These are phyloP conservation scores for Danaus chrysippus DNA, from an alignment of 2,888 invertebrate genomes.

Conservation along the genomic window DNA sequence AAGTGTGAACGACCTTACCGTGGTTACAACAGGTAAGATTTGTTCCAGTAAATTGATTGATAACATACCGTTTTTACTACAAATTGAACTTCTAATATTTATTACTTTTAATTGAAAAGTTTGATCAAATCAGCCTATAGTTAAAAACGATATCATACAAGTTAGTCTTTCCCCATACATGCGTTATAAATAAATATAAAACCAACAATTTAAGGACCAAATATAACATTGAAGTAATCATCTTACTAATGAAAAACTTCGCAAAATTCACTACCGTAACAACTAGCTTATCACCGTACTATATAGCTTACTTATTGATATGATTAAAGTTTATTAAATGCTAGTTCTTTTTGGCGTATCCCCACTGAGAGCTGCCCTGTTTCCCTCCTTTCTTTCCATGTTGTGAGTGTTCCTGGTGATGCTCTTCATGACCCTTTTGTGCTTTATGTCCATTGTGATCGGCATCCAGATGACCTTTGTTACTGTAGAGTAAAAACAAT, in stretches of 20 bases:
- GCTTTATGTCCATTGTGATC: conserved; percentile 82
- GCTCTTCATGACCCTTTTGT: conserved; percentile 81
- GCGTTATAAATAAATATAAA: no score
- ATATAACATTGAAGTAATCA: no score
- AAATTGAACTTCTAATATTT: conserved; percentile 12
- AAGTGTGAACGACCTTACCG: conserved; percentile 21
- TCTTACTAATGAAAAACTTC: neutral
- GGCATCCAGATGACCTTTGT: conserved; percentile 82
- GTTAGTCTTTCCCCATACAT: no score
- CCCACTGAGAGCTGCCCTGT: conserved; percentile 74
- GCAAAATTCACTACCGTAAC: neutral
- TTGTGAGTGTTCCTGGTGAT: conserved; percentile 78
- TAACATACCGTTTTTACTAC: conserved; percentile 16
- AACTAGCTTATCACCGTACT: neutral
- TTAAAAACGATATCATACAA: no score
- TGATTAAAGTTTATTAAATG: conserved; percentile 9
- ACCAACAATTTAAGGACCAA: no score
- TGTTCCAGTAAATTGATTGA: conserved; percentile 18
- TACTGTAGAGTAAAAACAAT: conserved; percentile 51
- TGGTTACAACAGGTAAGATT: conserved; percentile 16
- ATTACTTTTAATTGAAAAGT: no score
- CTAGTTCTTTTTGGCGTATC: conserved; percentile 61
- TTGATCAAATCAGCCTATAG: no score
- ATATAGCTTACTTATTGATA: neutral
- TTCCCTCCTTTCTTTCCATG: conserved; percentile 81